Evolutionary conservation across 2,797 vertebrate species (phyloP).

Genomic region (Mallotus villosus): DNA sequence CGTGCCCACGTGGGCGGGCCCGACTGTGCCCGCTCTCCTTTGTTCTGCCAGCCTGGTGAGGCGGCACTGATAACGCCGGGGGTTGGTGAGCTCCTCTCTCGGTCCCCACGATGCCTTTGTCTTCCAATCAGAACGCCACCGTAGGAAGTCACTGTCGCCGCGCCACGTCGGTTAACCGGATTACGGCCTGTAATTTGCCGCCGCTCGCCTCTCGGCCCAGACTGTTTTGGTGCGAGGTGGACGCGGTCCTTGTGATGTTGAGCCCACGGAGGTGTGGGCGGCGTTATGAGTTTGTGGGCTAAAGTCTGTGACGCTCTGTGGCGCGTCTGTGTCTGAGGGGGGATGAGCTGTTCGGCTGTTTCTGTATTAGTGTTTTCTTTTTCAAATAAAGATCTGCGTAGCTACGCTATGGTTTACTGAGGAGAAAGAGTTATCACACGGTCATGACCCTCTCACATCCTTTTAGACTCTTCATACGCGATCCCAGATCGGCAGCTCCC

Average conservation of each 20-base stretch:
- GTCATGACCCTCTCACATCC: neutral
- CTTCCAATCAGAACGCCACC: neutral
- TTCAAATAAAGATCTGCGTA: no score
- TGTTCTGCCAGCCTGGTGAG: neutral
- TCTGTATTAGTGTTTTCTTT: no score
- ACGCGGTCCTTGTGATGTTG: neutral
- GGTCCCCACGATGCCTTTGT: neutral
- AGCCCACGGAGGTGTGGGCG: no score
- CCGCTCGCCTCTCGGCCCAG: neutral
- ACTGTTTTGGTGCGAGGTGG: neutral
- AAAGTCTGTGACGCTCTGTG: neutral
- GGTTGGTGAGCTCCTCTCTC: neutral
- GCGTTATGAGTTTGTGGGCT: neutral
- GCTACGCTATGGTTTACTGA: no score
- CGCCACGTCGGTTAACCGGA: neutral
- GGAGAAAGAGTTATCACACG: neutral
- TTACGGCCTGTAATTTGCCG: neutral
- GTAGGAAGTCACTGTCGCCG: neutral
- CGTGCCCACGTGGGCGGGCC: neutral
- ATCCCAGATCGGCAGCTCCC: neutral
- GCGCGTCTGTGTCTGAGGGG: neutral
- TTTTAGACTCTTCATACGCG: neutral
- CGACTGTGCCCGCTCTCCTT: conserved; percentile 3
- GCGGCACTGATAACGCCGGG: neutral
- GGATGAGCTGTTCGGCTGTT: no score